Evolutionary conservation across 53 echinoderm and acorn worm species (phyloP).

Genomic region (Mesocentrotus franciscanus): DNA sequence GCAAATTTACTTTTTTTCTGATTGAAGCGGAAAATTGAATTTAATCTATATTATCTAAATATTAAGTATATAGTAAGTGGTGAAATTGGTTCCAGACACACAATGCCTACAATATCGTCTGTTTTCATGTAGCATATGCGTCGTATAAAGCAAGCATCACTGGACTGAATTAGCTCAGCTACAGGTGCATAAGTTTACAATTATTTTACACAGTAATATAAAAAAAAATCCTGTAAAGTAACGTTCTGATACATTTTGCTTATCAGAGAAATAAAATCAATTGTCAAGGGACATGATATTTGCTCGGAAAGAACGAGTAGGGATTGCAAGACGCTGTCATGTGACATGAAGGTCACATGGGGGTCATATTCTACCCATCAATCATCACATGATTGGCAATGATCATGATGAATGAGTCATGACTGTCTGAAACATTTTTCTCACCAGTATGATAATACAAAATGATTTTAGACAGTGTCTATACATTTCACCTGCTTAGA

Average conservation of each 20-base stretch:
- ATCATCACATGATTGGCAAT: constrained; percentile 20
- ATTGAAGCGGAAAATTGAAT: not conserved
- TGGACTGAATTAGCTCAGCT: not conserved
- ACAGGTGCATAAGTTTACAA: not conserved
- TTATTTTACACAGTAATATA: not conserved
- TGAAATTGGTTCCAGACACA: not conserved
- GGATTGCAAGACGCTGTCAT: not conserved
- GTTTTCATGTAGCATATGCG: not conserved
- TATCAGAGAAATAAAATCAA: not conserved
- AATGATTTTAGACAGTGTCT: not conserved
- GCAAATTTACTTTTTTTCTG: not conserved
- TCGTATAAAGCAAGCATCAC: not conserved
- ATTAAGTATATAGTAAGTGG: no score
- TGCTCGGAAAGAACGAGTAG: not conserved
- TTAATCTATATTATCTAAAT: no score
- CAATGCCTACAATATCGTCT: not conserved
- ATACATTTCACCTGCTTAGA: not conserved
- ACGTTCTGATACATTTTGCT: not conserved
- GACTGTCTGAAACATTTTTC: constrained; percentile 8
- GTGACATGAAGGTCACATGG: constrained; percentile 22
- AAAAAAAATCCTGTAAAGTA: not conserved
- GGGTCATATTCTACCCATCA: constrained; percentile 35
- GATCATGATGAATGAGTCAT: not conserved
- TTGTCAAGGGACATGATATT: not conserved
- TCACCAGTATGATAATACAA: not conserved